Evolutionary conservation across 2,113 vertebrate species (phyloP), one percentile per base, ranked within the genome.

Genomic region (Prochilodus magdalenae): DNA sequence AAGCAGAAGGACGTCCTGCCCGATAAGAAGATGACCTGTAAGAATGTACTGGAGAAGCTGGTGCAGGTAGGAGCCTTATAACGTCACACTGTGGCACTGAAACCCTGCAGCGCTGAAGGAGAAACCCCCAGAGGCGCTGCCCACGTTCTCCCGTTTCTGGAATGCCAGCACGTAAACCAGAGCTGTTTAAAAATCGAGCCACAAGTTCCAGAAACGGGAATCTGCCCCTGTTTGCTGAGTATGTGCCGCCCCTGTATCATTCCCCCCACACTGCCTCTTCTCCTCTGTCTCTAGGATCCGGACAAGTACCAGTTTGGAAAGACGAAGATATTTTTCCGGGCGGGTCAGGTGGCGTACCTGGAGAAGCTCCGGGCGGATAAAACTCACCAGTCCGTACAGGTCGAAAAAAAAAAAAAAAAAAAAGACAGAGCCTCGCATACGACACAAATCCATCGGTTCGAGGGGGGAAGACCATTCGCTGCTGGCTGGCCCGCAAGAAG

Each of bases 241-340:
- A n/a, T n/a, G n/a, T n/a, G n/a, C n/a, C n/a, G n/a, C n/a, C n/a
- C n/a, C n/a, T n/a, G n/a, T n/a, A n/a, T n/a, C n/a, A 55, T 4
- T 55, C 53, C 5, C 20, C 22, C 5, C 18, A 7, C 16, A 51
- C 15, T 51, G 16, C 69, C 6, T 53, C 7, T 74, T 44, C 0
- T 1, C 14, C 20, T 27, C 20, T 49, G 40, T 77, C 3, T 53
- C 2, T 24, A 99, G 98, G 97, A 99, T 88, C 94, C 96, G 89
- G 98, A 99, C 92, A 99, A 99, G 91, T 99, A 99, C 90, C 98
- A 99, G 91, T 99, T 99, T 93, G 98, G 98, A 75, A 98, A 99
- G 88, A 99, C 96, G 81, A 99, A 99, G 94, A 99, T 99, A 89
- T 99, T 99, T 94, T 99, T 99, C 94, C 95, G 98, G 66, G 97